Evolutionary conservation across 2,888 invertebrate species (phyloP).

Genomic region (Thymelicus sylvestris): DNA sequence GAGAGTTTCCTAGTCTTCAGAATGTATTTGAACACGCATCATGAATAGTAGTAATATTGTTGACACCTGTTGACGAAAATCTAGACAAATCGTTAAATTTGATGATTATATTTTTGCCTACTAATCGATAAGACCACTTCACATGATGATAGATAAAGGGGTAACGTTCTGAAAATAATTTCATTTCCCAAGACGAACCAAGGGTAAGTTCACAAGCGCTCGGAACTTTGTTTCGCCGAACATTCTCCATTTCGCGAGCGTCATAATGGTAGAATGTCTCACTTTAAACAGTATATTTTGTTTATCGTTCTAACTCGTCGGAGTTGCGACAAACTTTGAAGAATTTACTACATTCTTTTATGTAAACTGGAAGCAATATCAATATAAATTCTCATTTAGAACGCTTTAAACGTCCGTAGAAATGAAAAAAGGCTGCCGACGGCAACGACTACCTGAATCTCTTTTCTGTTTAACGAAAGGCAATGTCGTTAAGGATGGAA

Average conservation of each 20-base stretch:
- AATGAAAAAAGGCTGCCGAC: constrained; percentile 74
- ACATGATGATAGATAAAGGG: not conserved
- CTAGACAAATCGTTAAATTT: too few species aligned
- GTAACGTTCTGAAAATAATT: constrained; percentile 7
- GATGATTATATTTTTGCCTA: too few species aligned
- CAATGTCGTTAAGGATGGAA: constrained; percentile 56
- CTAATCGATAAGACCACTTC: not conserved
- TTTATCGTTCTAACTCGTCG: constrained; percentile 39
- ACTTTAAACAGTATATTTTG: constrained; percentile 39
- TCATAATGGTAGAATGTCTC: constrained; percentile 36
- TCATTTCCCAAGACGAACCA: not conserved
- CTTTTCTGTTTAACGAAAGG: constrained; percentile 51
- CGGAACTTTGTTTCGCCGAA: constrained; percentile 18
- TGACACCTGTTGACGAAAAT: too few species aligned
- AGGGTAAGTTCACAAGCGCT: constrained; percentile 15
- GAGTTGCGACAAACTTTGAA: constrained; percentile 35
- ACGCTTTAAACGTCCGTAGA: constrained; percentile 63
- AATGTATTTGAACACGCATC: too few species aligned
- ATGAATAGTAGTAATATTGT: too few species aligned
- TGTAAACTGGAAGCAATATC: constrained; percentile 58
- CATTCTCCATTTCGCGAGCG: constrained; percentile 21
- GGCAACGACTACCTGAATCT: constrained; percentile 78
- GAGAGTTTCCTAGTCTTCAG: too few species aligned
- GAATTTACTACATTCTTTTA: constrained; percentile 32
- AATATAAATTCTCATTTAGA: constrained; percentile 61